phyloP scores from a whole-genome alignment of 2,797 vertebrate species.

The Triplophysa yarkandensis region DNA sequence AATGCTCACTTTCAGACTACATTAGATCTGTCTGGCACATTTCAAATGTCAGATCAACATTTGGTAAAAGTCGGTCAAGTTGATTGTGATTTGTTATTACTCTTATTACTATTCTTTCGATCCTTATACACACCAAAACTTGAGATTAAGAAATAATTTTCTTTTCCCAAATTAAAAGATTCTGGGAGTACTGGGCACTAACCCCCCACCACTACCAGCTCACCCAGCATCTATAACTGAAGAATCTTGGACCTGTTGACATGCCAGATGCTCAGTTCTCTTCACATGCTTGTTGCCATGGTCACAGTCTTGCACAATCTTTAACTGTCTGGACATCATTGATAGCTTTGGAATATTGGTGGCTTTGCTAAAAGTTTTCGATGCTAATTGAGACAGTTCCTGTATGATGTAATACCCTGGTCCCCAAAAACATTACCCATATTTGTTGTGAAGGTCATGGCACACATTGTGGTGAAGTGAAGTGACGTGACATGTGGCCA shows the following conservation, averaged over 20 bases:
- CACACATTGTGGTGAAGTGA: conserved; percentile 2
- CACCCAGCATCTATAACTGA: not conserved
- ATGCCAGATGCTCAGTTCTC: conserved; percentile 39
- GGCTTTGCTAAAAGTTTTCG: conserved; percentile 5
- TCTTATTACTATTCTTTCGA: not conserved
- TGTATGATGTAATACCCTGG: not conserved
- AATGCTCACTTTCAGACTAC: not conserved
- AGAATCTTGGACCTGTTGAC: conserved; percentile 31
- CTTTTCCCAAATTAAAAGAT: not conserved
- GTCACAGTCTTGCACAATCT: conserved; percentile 28
- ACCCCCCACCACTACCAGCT: not conserved
- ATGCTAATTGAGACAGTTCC: not conserved
- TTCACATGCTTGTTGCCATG: conserved; percentile 40
- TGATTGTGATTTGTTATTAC: not conserved
- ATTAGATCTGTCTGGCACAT: not conserved
- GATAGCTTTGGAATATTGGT: conserved; percentile 15
- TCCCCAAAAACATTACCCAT: conserved; percentile 2
- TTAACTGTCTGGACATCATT: conserved; percentile 25
- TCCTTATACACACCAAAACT: conserved; percentile 39
- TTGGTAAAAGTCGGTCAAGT: not conserved
- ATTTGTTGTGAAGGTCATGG: conserved; percentile 5
- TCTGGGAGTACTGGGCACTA: not conserved
- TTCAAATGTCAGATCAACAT: not conserved
- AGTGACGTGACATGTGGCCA: too few relatives aligned
- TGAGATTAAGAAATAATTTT: not conserved